These are phyloP conservation scores for Eurypyga helias DNA, from an alignment of 2,113 vertebrate species.

Conservation along the genomic window DNA sequence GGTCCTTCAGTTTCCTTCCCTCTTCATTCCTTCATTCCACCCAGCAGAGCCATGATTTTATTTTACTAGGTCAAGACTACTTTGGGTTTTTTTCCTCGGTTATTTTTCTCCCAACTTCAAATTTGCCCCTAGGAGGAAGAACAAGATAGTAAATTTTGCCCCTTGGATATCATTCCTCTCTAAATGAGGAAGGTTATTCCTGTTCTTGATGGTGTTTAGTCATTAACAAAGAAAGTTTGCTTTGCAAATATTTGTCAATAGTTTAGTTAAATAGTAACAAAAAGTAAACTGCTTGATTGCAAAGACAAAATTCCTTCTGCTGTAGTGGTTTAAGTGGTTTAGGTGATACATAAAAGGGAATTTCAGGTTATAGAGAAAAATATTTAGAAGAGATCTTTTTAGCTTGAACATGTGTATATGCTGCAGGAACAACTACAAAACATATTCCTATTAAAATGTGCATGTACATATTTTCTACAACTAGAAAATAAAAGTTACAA, in stretches of 20 bases:
- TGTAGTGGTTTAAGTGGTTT: not conserved
- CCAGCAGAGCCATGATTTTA: not conserved
- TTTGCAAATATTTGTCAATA: conserved; percentile 53
- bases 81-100: fast-evolving
- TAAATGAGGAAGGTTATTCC: not conserved
- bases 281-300: not conserved
- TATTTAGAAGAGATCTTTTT: not conserved
- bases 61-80: not conserved
- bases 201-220: conserved; percentile 20
- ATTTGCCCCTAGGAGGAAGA: conserved; percentile 1
- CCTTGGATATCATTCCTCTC: conserved; percentile 10
- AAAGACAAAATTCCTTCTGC: conserved; percentile 17
- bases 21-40: not conserved
- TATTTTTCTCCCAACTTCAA: not conserved
- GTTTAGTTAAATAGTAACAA: conserved; percentile 46
- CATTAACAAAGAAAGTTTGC: conserved; percentile 44
- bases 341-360: not conserved
- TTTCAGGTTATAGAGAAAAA: not conserved
- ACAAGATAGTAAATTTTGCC: not conserved
- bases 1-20: not conserved
- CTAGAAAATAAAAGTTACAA: not conserved
- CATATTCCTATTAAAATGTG: not conserved
- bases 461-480: not conserved
- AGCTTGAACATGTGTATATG: not conserved
- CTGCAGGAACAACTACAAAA: not conserved